Conservation (phyloP, 2,888 invertebrate genomes). For the Apocheima hispidaria region DNA sequence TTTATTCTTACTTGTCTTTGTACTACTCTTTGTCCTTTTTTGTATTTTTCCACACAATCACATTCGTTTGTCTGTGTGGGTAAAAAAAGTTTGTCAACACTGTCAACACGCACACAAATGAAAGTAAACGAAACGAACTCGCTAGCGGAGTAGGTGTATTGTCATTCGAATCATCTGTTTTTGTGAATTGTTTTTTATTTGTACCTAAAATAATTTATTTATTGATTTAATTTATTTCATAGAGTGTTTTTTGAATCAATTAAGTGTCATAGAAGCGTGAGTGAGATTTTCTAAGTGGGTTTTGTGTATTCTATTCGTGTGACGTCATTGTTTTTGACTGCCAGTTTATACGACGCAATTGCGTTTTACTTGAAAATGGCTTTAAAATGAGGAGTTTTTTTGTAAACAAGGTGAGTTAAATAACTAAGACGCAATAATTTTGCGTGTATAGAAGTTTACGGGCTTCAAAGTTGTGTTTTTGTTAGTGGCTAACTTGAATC, state of each 20-base stretch:
- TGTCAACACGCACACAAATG: slow-evolving; percentile 48
- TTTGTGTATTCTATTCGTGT: slow-evolving; percentile 76
- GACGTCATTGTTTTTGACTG: slow-evolving; percentile 87
- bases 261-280: slow-evolving; percentile 57
- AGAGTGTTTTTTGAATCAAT: slow-evolving; percentile 56
- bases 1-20: not conserved
- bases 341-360: slow-evolving; percentile 88
- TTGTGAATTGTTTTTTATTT: slow-evolving; percentile 76
- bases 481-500: slow-evolving; percentile 63
- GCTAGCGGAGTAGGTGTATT: slow-evolving; percentile 61
- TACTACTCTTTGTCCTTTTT: slow-evolving; percentile 1
- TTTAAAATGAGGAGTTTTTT: slow-evolving; percentile 80
- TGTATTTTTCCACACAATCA: slow-evolving; percentile 7
- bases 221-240: slow-evolving; percentile 66
- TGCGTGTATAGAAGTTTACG: slow-evolving; percentile 36
- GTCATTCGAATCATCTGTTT: slow-evolving; percentile 79
- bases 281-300: slow-evolving; percentile 66
- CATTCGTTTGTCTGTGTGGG: slow-evolving; percentile 12
- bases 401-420: slow-evolving; percentile 71
- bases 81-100: slow-evolving; percentile 17
- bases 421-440: slow-evolving; percentile 52
- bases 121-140: slow-evolving; percentile 45
- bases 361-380: slow-evolving; percentile 81
- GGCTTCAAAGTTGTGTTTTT: slow-evolving; percentile 41
- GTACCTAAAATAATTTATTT: slow-evolving; percentile 78